Evolutionary conservation across 2,888 invertebrate species (phyloP), one percentile per base, ranked within the genome.

Genomic region (Pocota personata): DNA sequence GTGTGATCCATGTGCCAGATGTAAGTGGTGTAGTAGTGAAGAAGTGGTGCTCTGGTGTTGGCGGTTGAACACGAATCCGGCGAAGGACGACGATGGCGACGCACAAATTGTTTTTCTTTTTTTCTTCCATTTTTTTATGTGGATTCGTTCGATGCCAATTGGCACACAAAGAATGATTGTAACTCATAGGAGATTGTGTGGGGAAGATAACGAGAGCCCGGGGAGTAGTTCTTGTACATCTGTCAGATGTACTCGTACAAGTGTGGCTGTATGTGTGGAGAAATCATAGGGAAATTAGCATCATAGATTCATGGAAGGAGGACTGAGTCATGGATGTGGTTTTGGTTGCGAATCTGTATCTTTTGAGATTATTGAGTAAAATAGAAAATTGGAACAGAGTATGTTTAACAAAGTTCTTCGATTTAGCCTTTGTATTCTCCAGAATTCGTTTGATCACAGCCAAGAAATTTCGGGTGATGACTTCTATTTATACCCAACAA

Each of bases 1-100:
- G 71, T 64, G 64, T 80, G 75, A 76, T 75, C 71, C 80, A 55
- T 76, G 76, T 82, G 86, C 86, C 86, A 86, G 86, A 86, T 86
- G 86, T 77, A 86, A 76, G 71, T 79, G 75, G 71, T 66, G 48
- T 80, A 64, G 71, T 43, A 58, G 48, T 67, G 64, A 27, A 67
- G 82, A 72, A 77, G 72, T 72, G 73, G 73, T 75, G 46, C 80
- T 75, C 50, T 80, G 60, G 82, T 82, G 82, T 86, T 86, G 86
- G 86, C 86, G 80, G 82, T 77, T 86, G 76, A 82, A 86, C 86
- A 86, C 72, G 86, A 86, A 40, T 82, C 66, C 37, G 57, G 50
- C 76, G 76, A 86, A 86, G 82, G 84, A 84, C 84, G 66, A 75
- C 27, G 64, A 57, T 75, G 80, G 71, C 69, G 84, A 76, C 82